Evolutionary conservation across 92 coral and sea anemone genomes (phyloP).

Genomic region (Parazoanthus atlanticus): DNA sequence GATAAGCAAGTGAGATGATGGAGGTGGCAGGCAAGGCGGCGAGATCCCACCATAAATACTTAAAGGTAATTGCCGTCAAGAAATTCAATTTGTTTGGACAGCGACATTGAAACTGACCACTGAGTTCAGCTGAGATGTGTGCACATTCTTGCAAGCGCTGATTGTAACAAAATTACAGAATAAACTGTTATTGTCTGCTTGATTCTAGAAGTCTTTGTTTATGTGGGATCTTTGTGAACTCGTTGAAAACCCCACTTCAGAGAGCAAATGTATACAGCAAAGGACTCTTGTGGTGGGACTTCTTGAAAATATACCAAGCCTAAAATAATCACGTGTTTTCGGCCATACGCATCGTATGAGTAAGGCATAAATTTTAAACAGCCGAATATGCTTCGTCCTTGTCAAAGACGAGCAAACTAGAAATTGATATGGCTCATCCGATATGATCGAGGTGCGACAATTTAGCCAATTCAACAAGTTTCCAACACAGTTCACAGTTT

Average conservation of each 20-base stretch:
- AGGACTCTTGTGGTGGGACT: background rate
- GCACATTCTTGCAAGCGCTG: background rate
- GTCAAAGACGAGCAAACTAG: background rate
- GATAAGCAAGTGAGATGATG: no score
- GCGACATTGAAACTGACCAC: no score
- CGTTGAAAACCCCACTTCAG: background rate
- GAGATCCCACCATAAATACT: no score
- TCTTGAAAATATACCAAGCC: no score
- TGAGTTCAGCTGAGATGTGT: background rate
- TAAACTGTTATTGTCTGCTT: background rate
- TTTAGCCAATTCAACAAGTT: no score
- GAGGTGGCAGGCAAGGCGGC: no score
- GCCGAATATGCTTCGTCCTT: background rate
- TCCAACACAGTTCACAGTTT: no score
- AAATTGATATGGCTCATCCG: background rate
- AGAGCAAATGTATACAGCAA: conserved; percentile 5
- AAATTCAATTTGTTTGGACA: no score
- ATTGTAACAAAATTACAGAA: background rate
- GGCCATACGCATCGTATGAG: background rate
- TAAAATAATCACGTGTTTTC: no score
- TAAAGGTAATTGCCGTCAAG: no score
- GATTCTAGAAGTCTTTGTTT: background rate
- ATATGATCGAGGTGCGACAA: no score
- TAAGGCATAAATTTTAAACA: background rate
- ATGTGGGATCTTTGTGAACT: background rate